Evolutionary conservation across 2,888 invertebrate genomes (phyloP).

Genomic region (Lycocerus yunnanus): DNA sequence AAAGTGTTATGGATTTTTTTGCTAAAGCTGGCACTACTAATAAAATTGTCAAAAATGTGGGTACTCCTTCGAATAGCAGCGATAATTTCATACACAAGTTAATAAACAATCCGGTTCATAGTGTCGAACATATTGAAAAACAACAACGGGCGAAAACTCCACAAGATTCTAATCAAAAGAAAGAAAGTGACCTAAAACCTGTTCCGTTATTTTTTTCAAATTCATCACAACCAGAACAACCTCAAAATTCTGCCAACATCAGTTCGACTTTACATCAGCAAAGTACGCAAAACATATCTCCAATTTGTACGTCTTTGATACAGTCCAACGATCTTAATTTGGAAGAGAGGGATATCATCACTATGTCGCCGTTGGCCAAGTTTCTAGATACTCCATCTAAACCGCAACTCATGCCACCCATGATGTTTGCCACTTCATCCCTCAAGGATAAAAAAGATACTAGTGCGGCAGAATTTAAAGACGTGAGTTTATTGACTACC

Average conservation of each 20-base stretch:
- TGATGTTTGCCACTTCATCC: slow-evolving; percentile 74
- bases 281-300: slow-evolving; percentile 44
- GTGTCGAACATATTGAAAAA: slow-evolving; percentile 87
- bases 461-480: slow-evolving; percentile 33
- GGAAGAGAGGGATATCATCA: slow-evolving; percentile 35
- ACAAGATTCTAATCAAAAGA: slow-evolving; percentile 55
- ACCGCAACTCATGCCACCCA: slow-evolving; percentile 83
- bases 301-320: slow-evolving; percentile 41
- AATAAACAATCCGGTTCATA: slow-evolving; percentile 83
- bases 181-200: slow-evolving; percentile 44
- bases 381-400: slow-evolving; percentile 63
- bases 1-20: slow-evolving; percentile 88
- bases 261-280: slow-evolving; percentile 61
- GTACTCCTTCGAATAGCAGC: slow-evolving; percentile 49
- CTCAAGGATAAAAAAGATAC: slow-evolving; percentile 35
- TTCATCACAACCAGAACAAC: slow-evolving; percentile 32
- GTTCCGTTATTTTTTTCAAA: slow-evolving; percentile 46
- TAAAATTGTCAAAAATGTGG: slow-evolving; percentile 61
- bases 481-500: slow-evolving; percentile 78
- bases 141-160: slow-evolving; percentile 80
- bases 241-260: slow-evolving; percentile 53
- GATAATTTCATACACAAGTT: slow-evolving; percentile 74
- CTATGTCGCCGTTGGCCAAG: slow-evolving; percentile 61
- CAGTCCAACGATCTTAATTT: slow-evolving; percentile 37
- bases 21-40: slow-evolving; percentile 70